Conservation (phyloP, 2,113 vertebrate genomes). For the Pogonocichla stellata region DNA sequence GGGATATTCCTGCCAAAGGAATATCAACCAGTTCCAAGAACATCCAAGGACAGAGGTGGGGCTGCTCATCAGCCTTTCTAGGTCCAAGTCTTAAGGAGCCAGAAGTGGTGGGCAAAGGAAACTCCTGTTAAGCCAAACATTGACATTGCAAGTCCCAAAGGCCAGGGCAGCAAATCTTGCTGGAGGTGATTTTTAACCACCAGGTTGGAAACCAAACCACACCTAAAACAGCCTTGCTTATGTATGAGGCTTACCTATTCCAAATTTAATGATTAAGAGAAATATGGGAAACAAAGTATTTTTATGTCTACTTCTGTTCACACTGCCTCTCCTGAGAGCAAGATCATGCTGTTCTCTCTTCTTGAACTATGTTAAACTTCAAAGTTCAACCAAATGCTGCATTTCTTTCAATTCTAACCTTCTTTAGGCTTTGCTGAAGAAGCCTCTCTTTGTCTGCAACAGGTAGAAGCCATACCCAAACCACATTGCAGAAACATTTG, state of each 20-base stretch:
- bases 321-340: neutral
- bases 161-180: neutral
- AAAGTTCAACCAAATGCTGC: neutral
- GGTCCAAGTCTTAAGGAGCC: neutral
- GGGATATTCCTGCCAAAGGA: constrained; percentile 53
- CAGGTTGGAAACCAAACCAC: neutral
- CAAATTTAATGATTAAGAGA: neutral
- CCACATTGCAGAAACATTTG: neutral
- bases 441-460: neutral
- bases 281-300: neutral
- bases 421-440: neutral
- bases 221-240: neutral
- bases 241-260: neutral
- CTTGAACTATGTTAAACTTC: neutral
- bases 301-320: neutral
- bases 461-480: neutral
- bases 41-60: neutral
- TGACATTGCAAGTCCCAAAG: neutral
- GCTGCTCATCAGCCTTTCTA: neutral
- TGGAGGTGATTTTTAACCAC: constrained; percentile 24
- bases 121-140: neutral
- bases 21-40: constrained; percentile 45
- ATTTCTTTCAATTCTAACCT: neutral
- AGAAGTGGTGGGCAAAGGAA: constrained; percentile 5
- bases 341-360: neutral